Percentiles rank a stretch among this genome's conserved stretches.
These are phyloP conservation scores for Ascidia mentula DNA, from an alignment of 23 tunicate genomes.

Conservation along the genomic window DNA sequence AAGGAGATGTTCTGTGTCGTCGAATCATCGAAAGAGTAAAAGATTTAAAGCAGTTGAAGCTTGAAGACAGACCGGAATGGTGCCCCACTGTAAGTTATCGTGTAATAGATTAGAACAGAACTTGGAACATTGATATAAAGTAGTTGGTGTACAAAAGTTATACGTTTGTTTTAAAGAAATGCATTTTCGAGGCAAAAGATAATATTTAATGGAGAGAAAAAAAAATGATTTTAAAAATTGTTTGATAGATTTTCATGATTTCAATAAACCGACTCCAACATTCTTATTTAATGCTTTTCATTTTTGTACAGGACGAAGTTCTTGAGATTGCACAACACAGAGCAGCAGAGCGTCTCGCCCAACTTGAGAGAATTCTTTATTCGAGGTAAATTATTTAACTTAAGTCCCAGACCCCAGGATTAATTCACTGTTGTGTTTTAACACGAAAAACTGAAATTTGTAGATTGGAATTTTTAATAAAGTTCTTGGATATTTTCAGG, in stretches of 20 bases:
- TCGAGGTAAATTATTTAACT: slow-evolving; percentile 58
- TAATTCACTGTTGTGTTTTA: no score
- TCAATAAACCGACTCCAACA: not conserved
- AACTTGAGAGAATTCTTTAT: slow-evolving; percentile 65
- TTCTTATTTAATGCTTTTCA: not conserved
- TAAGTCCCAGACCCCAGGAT: no score
- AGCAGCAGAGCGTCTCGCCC: slow-evolving; percentile 67
- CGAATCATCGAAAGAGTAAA: slow-evolving; percentile 59
- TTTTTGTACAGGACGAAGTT: slow-evolving; percentile 48
- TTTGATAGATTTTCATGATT: not conserved
- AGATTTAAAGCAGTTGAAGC: slow-evolving; percentile 14
- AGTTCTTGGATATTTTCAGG: no score
- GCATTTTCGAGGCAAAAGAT: no score
- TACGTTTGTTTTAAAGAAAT: not conserved
- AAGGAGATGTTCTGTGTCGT: slow-evolving; percentile 77
- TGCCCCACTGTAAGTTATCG: slow-evolving; percentile 66
- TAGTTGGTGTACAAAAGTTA: not conserved
- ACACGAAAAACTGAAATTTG: no score
- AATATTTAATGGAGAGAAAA: no score
- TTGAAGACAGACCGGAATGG: slow-evolving; percentile 75
- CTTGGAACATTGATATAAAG: not conserved
- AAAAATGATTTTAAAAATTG: no score
- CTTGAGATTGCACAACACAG: slow-evolving; percentile 39
- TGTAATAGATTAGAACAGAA: not conserved
- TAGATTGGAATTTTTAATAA: no score